Percentiles rank a stretch among this genome's conserved stretches.
Evolutionary conservation across 1,140 invertebrate genomes (phyloP).

Genomic region (Trachymyrmex cornetzi): DNA sequence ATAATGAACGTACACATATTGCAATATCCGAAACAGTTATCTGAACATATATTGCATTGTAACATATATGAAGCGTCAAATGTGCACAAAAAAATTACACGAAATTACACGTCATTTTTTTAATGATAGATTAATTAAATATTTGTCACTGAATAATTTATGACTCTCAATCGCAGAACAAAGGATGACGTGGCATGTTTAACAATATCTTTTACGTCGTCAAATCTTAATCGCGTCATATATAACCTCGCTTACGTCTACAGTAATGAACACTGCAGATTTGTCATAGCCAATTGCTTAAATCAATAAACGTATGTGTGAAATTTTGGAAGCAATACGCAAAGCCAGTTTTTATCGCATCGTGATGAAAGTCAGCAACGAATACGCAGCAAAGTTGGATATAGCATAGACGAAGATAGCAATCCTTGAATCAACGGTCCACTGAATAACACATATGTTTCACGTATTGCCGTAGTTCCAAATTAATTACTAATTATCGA

Average conservation of each 20-base stretch:
- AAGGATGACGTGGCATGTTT: conserved; percentile 22
- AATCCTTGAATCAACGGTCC: background rate
- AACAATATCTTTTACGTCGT: conserved; percentile 15
- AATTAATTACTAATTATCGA: conserved; percentile 30
- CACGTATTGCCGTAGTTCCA: conserved; percentile 46
- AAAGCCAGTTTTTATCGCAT: background rate
- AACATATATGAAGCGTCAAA: background rate
- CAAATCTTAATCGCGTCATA: background rate
- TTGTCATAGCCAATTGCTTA: background rate
- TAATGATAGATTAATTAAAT: background rate
- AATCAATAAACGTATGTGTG: too few species aligned
- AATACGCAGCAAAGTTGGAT: background rate
- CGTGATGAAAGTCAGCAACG: background rate
- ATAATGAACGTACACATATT: background rate
- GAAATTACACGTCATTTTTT: background rate
- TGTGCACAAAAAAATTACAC: background rate
- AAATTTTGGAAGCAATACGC: background rate
- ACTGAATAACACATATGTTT: conserved; percentile 18
- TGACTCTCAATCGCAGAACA: conserved; percentile 8
- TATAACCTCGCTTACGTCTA: conserved; percentile 6
- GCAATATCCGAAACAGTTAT: background rate
- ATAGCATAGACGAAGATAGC: background rate
- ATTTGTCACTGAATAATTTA: conserved; percentile 42
- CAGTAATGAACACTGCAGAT: background rate
- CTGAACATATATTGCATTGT: background rate